These are phyloP conservation scores for Brachyptera putata DNA, from an alignment of 2,888 invertebrate species.

Conservation along the genomic window DNA sequence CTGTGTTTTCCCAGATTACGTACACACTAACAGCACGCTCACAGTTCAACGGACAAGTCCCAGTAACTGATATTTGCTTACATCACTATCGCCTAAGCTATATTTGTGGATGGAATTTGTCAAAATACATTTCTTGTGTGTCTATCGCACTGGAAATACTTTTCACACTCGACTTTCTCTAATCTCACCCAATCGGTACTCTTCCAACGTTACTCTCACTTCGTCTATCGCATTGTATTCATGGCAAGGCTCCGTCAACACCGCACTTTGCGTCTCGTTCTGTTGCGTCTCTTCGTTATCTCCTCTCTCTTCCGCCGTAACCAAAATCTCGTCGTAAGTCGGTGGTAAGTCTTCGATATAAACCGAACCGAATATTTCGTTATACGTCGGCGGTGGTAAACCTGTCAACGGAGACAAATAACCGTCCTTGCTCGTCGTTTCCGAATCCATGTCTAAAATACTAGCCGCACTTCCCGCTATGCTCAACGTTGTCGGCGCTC, in stretches of 20 bases:
- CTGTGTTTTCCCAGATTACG: too few relatives aligned
- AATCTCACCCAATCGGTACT: conserved; percentile 34
- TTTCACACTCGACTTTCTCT: conserved; percentile 36
- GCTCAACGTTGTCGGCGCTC: conserved; percentile 26
- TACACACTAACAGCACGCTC: too few relatives aligned
- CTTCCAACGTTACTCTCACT: conserved; percentile 20
- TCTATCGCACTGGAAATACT: too few relatives aligned
- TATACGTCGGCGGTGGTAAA: conserved; percentile 51
- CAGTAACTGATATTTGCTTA: too few relatives aligned
- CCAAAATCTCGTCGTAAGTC: conserved; percentile 34
- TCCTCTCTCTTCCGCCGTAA: conserved; percentile 3
- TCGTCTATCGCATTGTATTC: conserved; percentile 11
- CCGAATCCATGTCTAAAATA: conserved; percentile 44
- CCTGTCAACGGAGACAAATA: conserved; percentile 44
- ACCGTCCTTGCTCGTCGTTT: conserved; percentile 52
- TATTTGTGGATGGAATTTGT: too few relatives aligned
- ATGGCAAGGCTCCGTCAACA: neutral
- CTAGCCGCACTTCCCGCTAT: conserved; percentile 43
- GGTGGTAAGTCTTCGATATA: conserved; percentile 32
- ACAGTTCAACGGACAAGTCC: too few relatives aligned
- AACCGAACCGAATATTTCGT: conserved; percentile 48
- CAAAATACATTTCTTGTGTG: too few relatives aligned
- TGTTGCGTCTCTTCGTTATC: conserved; percentile 39
- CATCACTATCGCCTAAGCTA: too few relatives aligned
- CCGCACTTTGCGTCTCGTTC: conserved; percentile 27